Evolutionary conservation across 2,113 vertebrate genomes (phyloP).

Genomic region (Bubo blakistoni): DNA sequence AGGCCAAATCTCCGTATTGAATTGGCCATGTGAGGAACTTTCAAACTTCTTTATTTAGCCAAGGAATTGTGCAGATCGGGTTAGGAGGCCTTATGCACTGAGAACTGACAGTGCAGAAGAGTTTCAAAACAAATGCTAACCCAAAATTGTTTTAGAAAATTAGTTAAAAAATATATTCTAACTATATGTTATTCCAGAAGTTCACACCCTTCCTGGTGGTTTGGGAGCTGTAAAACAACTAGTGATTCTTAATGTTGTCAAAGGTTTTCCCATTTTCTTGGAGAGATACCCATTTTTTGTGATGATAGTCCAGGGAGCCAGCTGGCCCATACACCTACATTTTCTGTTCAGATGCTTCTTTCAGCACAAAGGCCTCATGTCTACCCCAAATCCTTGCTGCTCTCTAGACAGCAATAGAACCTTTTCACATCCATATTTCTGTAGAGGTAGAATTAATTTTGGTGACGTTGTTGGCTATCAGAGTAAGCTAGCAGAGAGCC

Average conservation of each 20-base stretch:
- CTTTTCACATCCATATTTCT: not conserved
- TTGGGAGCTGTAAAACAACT: not conserved
- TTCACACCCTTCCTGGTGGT: not conserved
- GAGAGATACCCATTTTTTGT: not conserved
- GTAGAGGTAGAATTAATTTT: not conserved
- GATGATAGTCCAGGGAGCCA: not conserved
- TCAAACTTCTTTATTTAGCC: not conserved
- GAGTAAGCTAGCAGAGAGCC: not conserved
- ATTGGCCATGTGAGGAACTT: not conserved
- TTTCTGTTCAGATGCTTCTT: not conserved
- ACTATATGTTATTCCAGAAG: not conserved
- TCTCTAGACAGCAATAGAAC: not conserved
- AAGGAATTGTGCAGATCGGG: not conserved
- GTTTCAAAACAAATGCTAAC: not conserved
- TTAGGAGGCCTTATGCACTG: not conserved
- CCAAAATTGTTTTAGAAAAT: not conserved
- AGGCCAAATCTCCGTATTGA: not conserved
- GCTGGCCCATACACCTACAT: not conserved
- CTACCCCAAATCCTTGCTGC: not conserved
- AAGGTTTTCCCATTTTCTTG: not conserved
- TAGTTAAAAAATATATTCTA: not conserved
- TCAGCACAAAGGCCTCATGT: not conserved
- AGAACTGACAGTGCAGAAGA: not conserved
- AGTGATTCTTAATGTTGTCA: not conserved
- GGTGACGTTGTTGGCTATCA: not conserved